These are phyloP conservation scores for Bombycilla garrulus DNA, from an alignment of 2,113 vertebrate species.

Conservation along the genomic window DNA sequence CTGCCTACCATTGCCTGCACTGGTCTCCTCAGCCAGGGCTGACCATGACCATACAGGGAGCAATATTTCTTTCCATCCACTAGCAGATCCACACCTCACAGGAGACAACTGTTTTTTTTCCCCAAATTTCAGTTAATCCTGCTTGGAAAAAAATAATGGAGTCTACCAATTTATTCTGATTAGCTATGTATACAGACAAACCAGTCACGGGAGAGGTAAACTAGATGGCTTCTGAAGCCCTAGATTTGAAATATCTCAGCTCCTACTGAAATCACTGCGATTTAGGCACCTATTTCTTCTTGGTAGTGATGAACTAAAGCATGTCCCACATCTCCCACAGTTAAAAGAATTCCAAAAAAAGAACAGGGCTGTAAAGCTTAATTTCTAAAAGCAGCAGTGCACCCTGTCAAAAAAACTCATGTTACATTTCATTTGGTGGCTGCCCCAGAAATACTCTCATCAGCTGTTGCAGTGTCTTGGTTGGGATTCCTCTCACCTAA, in stretches of 20 bases:
- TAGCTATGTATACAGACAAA: not conserved
- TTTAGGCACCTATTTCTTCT: not conserved
- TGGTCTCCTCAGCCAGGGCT: accelerated
- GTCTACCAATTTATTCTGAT: not conserved
- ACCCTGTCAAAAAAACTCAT: not conserved
- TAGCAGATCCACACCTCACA: accelerated
- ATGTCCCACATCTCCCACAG: accelerated
- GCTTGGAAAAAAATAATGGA: not conserved
- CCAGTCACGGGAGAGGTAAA: accelerated
- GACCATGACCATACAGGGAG: not conserved
- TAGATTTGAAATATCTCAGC: not conserved
- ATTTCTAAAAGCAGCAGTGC: not conserved
- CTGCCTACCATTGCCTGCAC: not conserved
- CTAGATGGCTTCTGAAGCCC: not conserved
- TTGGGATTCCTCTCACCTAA: constrained; percentile 13
- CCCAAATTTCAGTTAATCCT: not conserved
- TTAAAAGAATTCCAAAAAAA: not conserved
- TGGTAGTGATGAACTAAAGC: not conserved
- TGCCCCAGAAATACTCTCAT: not conserved
- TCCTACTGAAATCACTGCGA: not conserved
- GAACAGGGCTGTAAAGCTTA: not conserved
- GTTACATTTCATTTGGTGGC: not conserved
- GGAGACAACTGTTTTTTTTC: accelerated
- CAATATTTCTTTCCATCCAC: not conserved
- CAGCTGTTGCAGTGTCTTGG: not conserved